phyloP scores from a whole-genome alignment of 2,113 vertebrate genomes.

The Cyprinus carpio region DNA sequence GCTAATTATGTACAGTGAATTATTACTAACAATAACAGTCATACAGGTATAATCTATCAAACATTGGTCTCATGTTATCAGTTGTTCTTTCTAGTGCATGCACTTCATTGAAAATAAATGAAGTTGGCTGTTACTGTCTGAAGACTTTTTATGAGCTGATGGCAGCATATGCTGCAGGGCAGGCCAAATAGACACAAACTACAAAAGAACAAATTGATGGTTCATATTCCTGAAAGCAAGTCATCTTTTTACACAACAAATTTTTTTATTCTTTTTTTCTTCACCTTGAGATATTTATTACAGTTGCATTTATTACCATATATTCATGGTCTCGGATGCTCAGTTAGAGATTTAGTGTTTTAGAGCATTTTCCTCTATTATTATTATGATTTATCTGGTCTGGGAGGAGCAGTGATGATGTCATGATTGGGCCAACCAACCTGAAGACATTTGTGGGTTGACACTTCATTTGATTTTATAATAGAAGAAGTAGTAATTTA shows the following conservation, averaged over 20 bases:
- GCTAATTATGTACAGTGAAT: constrained; percentile 15
- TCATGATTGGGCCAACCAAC: too few species aligned
- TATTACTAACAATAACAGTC: constrained; percentile 8
- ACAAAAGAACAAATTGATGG: constrained; percentile 7
- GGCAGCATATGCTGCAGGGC: too few species aligned
- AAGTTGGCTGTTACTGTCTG: background rate
- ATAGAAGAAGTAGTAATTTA: background rate
- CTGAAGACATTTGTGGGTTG: too few species aligned
- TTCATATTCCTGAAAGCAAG: constrained; percentile 75
- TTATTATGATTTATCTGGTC: too few species aligned
- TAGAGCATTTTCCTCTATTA: too few species aligned
- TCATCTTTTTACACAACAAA: constrained; percentile 69
- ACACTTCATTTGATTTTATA: too few species aligned
- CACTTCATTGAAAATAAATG: background rate
- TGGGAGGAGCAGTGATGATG: too few species aligned
- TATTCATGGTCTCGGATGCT: too few species aligned
- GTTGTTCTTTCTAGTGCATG: background rate
- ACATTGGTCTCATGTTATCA: background rate
- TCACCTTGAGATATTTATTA: too few species aligned
- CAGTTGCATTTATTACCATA: too few species aligned
- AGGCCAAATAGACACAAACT: background rate
- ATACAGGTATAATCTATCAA: background rate
- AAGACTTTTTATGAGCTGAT: background rate
- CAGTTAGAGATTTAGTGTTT: too few species aligned
- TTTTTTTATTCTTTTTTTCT: constrained; percentile 63